Evolutionary conservation across 2,113 vertebrate genomes (phyloP), one percentile per base, ranked within the genome.

Genomic region (Pelvicachromis taeniatus): DNA sequence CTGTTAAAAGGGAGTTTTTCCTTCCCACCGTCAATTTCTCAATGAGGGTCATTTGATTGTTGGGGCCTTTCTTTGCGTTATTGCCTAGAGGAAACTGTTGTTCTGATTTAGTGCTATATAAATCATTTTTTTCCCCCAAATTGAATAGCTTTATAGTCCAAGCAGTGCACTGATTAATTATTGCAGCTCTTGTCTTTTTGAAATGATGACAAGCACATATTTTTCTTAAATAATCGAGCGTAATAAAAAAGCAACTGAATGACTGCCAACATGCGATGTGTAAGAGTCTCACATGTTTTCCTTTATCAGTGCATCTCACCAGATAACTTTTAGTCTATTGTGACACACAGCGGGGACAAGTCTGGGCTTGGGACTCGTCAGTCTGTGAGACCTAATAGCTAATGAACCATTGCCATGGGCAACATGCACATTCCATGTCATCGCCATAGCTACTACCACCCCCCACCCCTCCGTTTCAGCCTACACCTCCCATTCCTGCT

Each of bases 341-440:
- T 87, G 88, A 91, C 92, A 82, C 58, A 40, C 81, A 4, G 77
- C 12, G 11, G 87, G 82, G 70, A 80, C 92, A 93, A 91, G 92
- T 90, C 94, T 81, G 83, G 88, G 88, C 94, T 80, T 78, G 87
- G 87, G 79, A 90, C 89, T 88, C 85, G 58, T 90, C 91, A 85
- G 89, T 59, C 70, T 79, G 40, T 17, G 56, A 78, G 83, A 65
- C 82, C 45, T 87, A 87, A 86, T 40, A 79, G 91, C 86, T 91
- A 91, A 91, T 93, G 91, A 94, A 90, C 80, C 55, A 80, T 88
- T 81, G 90, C 94, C 88, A 81, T 78, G 90, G 90, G 92, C 81
- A 87, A 89, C 89, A 59, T 35, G 83, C 59, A 68, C 94, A 94
- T 94, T 94, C 92, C 91, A 83, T 90, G 70, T 93, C 87, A 93